These are phyloP conservation scores for Netelia inedita DNA, from an alignment of 2,888 invertebrate genomes.

Conservation along the genomic window DNA sequence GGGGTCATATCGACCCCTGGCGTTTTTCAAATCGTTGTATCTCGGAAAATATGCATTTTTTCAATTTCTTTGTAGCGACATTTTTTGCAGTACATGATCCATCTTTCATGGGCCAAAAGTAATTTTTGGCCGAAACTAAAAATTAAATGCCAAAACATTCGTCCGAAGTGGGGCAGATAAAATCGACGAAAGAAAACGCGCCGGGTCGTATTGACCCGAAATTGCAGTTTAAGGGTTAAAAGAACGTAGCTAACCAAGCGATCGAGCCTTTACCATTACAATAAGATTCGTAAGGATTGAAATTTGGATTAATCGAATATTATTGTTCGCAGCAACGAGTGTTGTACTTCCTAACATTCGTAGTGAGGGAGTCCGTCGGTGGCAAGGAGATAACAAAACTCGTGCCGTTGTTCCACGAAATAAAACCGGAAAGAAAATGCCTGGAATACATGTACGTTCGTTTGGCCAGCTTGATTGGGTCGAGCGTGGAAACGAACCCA, in stretches of 20 bases:
- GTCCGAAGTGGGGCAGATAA: too few species aligned
- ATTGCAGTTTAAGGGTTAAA: too few species aligned
- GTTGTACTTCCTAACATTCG: slow-evolving; percentile 81
- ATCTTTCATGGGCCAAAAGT: too few species aligned
- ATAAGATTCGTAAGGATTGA: not conserved
- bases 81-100: too few species aligned
- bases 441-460: slow-evolving; percentile 84
- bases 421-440: slow-evolving; percentile 83
- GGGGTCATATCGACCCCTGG: too few species aligned
- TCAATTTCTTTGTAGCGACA: too few species aligned
- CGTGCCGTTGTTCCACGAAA: slow-evolving; percentile 82
- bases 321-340: slow-evolving; percentile 80
- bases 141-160: too few species aligned
- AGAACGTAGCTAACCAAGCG: not conserved
- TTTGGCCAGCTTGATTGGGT: slow-evolving; percentile 81
- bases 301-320: slow-evolving; percentile 20
- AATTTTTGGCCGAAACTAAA: too few species aligned
- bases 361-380: slow-evolving; percentile 77
- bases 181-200: too few species aligned
- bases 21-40: too few species aligned
- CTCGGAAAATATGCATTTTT: too few species aligned
- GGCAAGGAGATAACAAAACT: slow-evolving; percentile 77
- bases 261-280: not conserved
- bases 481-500: slow-evolving; percentile 77
- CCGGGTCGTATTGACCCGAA: too few species aligned